Conservation (phyloP, 2,888 invertebrate species). For the Pyrocoelia pectoralis region DNA sequence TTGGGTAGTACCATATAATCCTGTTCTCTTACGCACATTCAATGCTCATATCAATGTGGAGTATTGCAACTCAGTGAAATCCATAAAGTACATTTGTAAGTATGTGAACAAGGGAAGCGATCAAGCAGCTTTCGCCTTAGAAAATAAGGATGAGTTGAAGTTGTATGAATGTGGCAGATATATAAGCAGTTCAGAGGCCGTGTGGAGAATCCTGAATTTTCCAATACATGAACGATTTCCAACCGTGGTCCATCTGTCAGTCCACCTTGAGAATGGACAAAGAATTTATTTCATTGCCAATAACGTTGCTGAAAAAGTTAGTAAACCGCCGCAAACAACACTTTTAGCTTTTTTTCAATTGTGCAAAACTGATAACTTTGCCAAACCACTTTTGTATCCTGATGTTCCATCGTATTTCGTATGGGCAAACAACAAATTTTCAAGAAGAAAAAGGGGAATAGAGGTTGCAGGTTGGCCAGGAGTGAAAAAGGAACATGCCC, state of each 20-base stretch:
- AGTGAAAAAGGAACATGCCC: constrained; percentile 15
- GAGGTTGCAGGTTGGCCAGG: constrained; percentile 17
- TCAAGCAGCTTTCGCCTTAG: constrained; percentile 20
- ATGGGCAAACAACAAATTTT: constrained; percentile 31
- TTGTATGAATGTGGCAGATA: constrained; percentile 45
- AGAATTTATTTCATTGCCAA: constrained; percentile 31
- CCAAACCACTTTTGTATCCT: constrained; percentile 28
- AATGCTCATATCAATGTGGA: constrained; percentile 52
- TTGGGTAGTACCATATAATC: constrained; percentile 53
- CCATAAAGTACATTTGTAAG: background rate
- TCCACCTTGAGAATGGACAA: constrained; percentile 41
- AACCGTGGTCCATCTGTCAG: constrained; percentile 44
- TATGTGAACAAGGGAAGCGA: constrained; percentile 44
- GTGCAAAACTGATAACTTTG: constrained; percentile 18
- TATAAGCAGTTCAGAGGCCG: constrained; percentile 47
- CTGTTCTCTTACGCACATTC: constrained; percentile 36
- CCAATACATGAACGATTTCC: constrained; percentile 47
- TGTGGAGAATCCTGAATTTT: constrained; percentile 42
- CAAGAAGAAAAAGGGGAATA: constrained; percentile 34
- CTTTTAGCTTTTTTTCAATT: constrained; percentile 37
- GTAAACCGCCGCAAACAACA: constrained; percentile 36
- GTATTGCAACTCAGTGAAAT: constrained; percentile 53
- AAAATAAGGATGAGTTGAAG: constrained; percentile 41
- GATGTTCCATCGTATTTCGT: constrained; percentile 32
- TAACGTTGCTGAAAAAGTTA: constrained; percentile 31